Conservation (phyloP, 2,888 invertebrate genomes). For the Oscheius sp. region DNA sequence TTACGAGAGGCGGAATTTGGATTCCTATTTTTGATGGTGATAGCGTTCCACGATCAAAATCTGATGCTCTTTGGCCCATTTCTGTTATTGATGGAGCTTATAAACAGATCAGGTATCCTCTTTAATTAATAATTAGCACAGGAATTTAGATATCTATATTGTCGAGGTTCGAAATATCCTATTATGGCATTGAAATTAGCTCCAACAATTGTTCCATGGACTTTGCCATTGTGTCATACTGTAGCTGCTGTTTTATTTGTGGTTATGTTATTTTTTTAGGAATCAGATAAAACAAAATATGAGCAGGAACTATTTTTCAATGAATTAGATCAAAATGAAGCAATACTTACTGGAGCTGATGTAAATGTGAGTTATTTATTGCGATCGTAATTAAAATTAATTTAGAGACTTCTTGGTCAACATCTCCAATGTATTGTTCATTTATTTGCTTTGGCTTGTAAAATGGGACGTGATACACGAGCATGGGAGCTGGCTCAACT, state of each 20-base stretch:
- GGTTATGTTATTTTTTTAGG: slow-evolving; percentile 31
- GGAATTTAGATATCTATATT: slow-evolving; percentile 65
- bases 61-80: slow-evolving; percentile 67
- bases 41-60: slow-evolving; percentile 44
- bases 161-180: slow-evolving; percentile 54
- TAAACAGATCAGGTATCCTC: slow-evolving; percentile 22
- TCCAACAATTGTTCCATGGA: slow-evolving; percentile 55
- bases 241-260: slow-evolving; percentile 39
- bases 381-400: background rate
- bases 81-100: slow-evolving; percentile 47
- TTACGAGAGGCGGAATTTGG: slow-evolving; percentile 59
- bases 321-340: slow-evolving; percentile 51
- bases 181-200: slow-evolving; percentile 45
- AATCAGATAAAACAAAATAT: slow-evolving; percentile 50
- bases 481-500: slow-evolving; percentile 62
- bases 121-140: too few relatives aligned
- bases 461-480: slow-evolving; percentile 50
- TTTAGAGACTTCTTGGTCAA: slow-evolving; percentile 23
- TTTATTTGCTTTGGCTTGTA: slow-evolving; percentile 60
- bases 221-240: slow-evolving; percentile 57
- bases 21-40: slow-evolving; percentile 64
- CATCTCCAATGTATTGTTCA: slow-evolving; percentile 55
- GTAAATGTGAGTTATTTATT: slow-evolving; percentile 11
- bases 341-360: background rate
- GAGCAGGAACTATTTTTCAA: slow-evolving; percentile 60